Conservation (phyloP, 2,113 vertebrate species). For the Pelobates fuscus region DNA sequence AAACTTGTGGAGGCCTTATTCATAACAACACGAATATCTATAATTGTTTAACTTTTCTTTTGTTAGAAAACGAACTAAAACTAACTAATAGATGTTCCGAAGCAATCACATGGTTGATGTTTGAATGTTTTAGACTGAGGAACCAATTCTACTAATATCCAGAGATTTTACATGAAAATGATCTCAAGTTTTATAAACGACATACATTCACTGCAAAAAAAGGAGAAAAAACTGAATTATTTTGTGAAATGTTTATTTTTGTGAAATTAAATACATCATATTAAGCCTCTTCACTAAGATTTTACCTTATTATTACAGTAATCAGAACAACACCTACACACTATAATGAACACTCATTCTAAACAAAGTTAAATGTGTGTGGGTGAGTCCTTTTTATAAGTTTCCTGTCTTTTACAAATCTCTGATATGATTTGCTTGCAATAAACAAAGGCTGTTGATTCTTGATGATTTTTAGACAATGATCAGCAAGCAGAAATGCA, state of each 20-base stretch:
- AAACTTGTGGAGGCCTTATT: too few species aligned
- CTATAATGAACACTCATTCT: conserved; percentile 40
- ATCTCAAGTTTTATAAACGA: conserved; percentile 33
- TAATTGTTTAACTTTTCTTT: too few species aligned
- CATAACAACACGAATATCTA: too few species aligned
- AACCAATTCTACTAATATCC: conserved; percentile 35
- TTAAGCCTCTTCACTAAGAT: conserved; percentile 44
- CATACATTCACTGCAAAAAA: conserved; percentile 4
- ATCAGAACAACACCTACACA: conserved; percentile 51
- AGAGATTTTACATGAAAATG: conserved; percentile 28
- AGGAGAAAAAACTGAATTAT: not conserved
- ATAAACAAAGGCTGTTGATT: conserved; percentile 4
- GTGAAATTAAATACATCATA: conserved; percentile 41
- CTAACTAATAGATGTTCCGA: too few species aligned
- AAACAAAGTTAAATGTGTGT: conserved; percentile 49
- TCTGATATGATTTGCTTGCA: conserved; percentile 43
- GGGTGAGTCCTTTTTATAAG: conserved; percentile 29
- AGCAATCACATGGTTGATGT: too few species aligned
- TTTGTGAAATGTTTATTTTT: conserved; percentile 9
- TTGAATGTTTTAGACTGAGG: conserved; percentile 30
- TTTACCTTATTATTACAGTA: conserved; percentile 45
- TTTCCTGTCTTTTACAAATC: conserved; percentile 36
- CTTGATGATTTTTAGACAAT: too few species aligned
- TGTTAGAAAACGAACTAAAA: too few species aligned
- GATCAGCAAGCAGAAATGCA: too few species aligned